Base-by-base conservation (phyloP, 2,113 vertebrate genomes). In the Symphodus melops region DNA sequence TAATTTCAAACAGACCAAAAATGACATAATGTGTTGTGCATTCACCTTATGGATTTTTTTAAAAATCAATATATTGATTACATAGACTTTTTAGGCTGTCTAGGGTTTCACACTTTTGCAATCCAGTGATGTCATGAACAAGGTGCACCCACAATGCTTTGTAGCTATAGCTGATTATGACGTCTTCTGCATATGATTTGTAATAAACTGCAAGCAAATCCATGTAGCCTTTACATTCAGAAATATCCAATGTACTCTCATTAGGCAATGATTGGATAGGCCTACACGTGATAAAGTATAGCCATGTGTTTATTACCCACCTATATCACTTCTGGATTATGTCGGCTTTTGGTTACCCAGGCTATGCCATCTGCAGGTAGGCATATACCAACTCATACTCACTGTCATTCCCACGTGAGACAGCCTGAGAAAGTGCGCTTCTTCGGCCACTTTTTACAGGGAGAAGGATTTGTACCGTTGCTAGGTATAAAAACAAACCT, bases 401-500 rank as follows among this genome's bases (percentile, higher is more conserved):
- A 12, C 28, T 6, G n/a, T 33, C 33, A 60, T 56, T 60, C 55
- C 20, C 16, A 8, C 12, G 37, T 51, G 52, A 51, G 51, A 11
- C 44, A 7, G 49, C 17, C 19, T 60, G 33, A 21, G 41, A 54
- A 72, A 39, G 58, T 59, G 52, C 52, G 57, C 72, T 69, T 54
- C 56, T 71, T 90, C 75, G 61, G 69, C 62, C 72, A 70, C 84
- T 53, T 77, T 60, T 79, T 55, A n/a, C 83, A 53, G 54, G 68
- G 39, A 21, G 48, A 64, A 72, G 48, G 73, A 80, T 55, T 75
- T 72, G 74, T 71, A 59, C 86, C 46, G 94, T 94, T 94, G 93
- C 92, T 91, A 94, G 87, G 89, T 86, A 88, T 81, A 88, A 85
- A 94, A 93, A 94, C 92, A 95, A 93, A 90, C 85, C 75, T 87